Evolutionary conservation across 1,140 invertebrate genomes (phyloP).

Genomic region (Cyclargus thomasi): DNA sequence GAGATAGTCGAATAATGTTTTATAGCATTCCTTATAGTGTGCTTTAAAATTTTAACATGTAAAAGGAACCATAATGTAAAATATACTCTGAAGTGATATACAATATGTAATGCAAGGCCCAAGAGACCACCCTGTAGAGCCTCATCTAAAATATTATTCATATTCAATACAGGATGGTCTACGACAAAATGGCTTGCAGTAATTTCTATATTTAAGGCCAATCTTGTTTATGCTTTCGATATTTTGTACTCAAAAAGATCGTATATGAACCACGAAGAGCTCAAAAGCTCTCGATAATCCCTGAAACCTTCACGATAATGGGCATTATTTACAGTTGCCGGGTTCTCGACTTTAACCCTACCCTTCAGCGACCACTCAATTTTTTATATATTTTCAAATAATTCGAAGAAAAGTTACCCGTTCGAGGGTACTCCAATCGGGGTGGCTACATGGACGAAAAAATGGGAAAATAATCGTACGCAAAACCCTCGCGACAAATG

Average conservation of each 20-base stretch:
- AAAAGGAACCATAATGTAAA: too few species aligned
- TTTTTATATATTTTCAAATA: conserved; percentile 24
- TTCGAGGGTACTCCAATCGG: conserved; percentile 34
- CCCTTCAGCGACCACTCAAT: background rate
- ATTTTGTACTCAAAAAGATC: background rate
- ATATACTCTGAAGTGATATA: too few species aligned
- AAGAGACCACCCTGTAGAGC: too few species aligned
- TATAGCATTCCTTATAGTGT: too few species aligned
- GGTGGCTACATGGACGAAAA: conserved; percentile 42
- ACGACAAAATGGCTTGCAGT: too few species aligned
- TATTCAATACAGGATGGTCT: too few species aligned
- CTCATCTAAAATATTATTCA: too few species aligned
- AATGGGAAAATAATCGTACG: conserved; percentile 68
- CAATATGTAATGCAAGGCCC: too few species aligned
- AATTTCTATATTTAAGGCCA: too few species aligned
- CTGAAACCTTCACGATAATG: background rate
- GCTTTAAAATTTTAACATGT: too few species aligned
- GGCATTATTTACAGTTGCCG: background rate
- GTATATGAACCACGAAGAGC: background rate
- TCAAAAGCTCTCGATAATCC: background rate
- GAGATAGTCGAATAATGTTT: too few species aligned
- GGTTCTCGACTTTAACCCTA: background rate
- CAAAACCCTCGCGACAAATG: conserved; percentile 71
- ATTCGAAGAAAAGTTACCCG: conserved; percentile 38
- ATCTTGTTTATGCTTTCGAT: too few species aligned